Evolutionary conservation across 2,888 invertebrate genomes (phyloP).

Genomic region (Thecophora atra): DNA sequence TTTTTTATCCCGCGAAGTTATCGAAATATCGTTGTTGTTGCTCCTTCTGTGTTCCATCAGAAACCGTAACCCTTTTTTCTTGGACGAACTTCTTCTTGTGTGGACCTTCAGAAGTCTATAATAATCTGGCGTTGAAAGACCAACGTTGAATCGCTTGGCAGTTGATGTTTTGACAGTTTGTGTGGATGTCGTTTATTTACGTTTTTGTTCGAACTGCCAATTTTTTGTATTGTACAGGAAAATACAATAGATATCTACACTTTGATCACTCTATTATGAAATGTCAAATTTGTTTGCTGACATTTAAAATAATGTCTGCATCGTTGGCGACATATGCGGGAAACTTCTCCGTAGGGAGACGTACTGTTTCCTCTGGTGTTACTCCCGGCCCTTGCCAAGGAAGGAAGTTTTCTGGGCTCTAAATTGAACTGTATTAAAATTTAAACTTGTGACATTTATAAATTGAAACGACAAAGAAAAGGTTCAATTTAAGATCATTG

Average conservation of each 20-base stretch:
- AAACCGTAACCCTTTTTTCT: constrained; percentile 22
- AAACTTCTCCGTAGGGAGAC: constrained; percentile 26
- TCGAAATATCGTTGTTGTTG: constrained; percentile 37
- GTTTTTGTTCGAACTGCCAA: neutral
- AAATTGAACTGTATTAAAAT: too few relatives aligned
- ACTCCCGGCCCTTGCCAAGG: too few relatives aligned
- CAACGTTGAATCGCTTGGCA: constrained; percentile 40
- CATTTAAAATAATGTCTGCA: constrained; percentile 30
- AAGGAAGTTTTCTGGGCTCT: too few relatives aligned
- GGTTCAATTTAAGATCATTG: too few relatives aligned
- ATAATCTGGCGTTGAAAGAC: constrained; percentile 3
- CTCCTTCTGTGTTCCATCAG: constrained; percentile 16
- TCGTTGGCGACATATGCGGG: constrained; percentile 21
- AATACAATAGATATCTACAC: neutral
- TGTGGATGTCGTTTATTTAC: constrained; percentile 32
- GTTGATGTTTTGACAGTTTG: constrained; percentile 43
- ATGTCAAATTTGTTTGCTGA: constrained; percentile 34
- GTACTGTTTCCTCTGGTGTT: neutral
- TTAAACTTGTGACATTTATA: too few relatives aligned
- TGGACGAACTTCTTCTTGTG: neutral
- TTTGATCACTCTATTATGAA: constrained; percentile 40
- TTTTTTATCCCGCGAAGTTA: constrained; percentile 19
- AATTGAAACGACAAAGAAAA: too few relatives aligned
- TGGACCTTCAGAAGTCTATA: neutral
- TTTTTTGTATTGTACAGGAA: constrained; percentile 6